Percentiles rank a stretch among this genome's conserved stretches.
These are phyloP conservation scores for Murina feae DNA, from an alignment of 2,113 vertebrate genomes.

Conservation along the genomic window DNA sequence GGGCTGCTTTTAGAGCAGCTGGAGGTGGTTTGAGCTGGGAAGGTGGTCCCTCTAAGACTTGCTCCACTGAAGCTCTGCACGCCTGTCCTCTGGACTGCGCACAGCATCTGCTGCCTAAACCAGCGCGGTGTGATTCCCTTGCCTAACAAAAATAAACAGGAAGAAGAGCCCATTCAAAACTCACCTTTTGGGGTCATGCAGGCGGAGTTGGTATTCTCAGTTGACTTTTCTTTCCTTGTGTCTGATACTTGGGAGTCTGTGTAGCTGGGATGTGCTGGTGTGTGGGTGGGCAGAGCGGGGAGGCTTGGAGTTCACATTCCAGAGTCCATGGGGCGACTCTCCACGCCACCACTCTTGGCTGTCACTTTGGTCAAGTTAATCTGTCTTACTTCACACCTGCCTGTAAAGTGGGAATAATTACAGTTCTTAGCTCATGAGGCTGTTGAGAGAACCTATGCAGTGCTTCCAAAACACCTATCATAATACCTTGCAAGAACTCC, in stretches of 20 bases:
- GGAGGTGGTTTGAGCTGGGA: not conserved
- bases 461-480: not conserved
- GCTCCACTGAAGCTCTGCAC: not conserved
- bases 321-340: not conserved
- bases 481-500: not conserved
- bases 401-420: not conserved
- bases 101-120: not conserved
- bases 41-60: not conserved
- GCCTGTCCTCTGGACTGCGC: not conserved
- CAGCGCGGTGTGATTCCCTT: fast-evolving
- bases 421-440: not conserved
- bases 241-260: not conserved
- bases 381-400: not conserved
- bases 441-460: not conserved
- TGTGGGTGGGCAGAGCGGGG: no score
- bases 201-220: not conserved
- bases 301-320: not conserved
- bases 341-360: not conserved
- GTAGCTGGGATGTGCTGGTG: not conserved
- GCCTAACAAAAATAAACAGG: no score
- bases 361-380: not conserved
- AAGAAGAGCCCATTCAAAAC: not conserved
- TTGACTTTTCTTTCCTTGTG: not conserved
- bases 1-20: not conserved
- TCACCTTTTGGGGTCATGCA: not conserved